Percentiles rank a stretch among this genome's conserved stretches.
phyloP scores from a whole-genome alignment of 1,140 invertebrate genomes.

The Drosophila subobscura region DNA sequence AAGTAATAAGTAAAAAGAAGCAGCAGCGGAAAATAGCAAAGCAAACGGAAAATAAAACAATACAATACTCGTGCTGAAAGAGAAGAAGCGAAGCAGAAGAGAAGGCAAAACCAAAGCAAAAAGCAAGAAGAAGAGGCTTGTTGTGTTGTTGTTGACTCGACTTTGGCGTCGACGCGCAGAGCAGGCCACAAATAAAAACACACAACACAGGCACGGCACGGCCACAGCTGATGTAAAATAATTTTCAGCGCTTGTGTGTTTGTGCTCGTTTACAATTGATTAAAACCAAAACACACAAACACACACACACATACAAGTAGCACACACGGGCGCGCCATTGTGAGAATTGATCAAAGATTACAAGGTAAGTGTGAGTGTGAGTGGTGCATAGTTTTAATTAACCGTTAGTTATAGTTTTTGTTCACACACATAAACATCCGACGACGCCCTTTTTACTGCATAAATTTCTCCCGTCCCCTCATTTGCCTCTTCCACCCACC shows the following conservation, averaged over 20 bases:
- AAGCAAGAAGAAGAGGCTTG: constrained; percentile 43
- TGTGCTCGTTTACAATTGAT: constrained; percentile 76
- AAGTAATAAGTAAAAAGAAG: constrained; percentile 42
- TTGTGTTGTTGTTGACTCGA: constrained; percentile 50
- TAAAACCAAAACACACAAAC: constrained; percentile 76
- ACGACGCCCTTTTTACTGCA: constrained; percentile 72
- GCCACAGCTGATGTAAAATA: constrained; percentile 75
- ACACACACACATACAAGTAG: constrained; percentile 19
- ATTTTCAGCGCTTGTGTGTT: constrained; percentile 71
- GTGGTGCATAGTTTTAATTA: constrained; percentile 57
- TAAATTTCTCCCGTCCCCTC: constrained; percentile 38
- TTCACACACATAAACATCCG: constrained; percentile 21
- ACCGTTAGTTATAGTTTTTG: constrained; percentile 52
- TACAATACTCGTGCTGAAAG: constrained; percentile 32
- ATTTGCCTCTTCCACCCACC: background rate
- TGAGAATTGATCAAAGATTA: constrained; percentile 79
- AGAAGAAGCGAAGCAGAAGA: constrained; percentile 32
- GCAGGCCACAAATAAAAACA: constrained; percentile 51
- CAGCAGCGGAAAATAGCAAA: constrained; percentile 40
- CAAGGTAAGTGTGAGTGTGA: constrained; percentile 69
- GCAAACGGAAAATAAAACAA: constrained; percentile 40
- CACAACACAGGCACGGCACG: constrained; percentile 40
- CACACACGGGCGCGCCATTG: constrained; percentile 49
- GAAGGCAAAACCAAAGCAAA: constrained; percentile 31
- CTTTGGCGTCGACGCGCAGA: constrained; percentile 9